Evolutionary conservation across 2,888 invertebrate genomes (phyloP).

Genomic region (Anarsia innoxiella): DNA sequence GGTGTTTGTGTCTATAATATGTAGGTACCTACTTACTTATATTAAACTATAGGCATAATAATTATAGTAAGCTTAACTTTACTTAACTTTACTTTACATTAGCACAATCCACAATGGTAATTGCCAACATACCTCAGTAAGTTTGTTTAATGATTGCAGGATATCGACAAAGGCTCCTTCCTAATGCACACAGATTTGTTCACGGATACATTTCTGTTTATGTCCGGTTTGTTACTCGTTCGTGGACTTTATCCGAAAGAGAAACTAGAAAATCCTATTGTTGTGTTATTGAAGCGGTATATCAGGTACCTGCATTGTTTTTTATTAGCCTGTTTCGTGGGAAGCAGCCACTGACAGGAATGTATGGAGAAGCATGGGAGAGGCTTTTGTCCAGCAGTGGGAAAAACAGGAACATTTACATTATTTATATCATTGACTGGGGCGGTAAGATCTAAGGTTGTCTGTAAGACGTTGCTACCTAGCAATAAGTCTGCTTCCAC

Average conservation of each 20-base stretch:
- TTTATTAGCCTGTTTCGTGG: not conserved
- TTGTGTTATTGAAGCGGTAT: constrained; percentile 27
- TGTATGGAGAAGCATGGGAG: too few relatives aligned
- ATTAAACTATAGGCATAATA: too few relatives aligned
- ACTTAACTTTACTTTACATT: not conserved
- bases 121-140: not conserved
- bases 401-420: too few relatives aligned
- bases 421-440: too few relatives aligned
- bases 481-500: too few relatives aligned
- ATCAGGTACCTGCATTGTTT: constrained; percentile 24
- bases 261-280: constrained; percentile 21
- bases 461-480: too few relatives aligned
- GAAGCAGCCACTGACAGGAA: not conserved
- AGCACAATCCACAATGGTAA: too few relatives aligned
- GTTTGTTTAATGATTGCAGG: constrained; percentile 16
- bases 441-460: too few relatives aligned
- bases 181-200: constrained; percentile 22
- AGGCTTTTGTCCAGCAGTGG: too few relatives aligned
- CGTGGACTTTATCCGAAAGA: constrained; percentile 21
- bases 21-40: too few relatives aligned
- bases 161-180: constrained; percentile 16
- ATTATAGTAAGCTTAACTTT: too few relatives aligned
- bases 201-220: constrained; percentile 32
- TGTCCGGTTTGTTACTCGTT: constrained; percentile 32
- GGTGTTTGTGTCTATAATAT: too few relatives aligned